phyloP scores from a whole-genome alignment of 2,113 vertebrate genomes.

The Camelus bactrianus region DNA sequence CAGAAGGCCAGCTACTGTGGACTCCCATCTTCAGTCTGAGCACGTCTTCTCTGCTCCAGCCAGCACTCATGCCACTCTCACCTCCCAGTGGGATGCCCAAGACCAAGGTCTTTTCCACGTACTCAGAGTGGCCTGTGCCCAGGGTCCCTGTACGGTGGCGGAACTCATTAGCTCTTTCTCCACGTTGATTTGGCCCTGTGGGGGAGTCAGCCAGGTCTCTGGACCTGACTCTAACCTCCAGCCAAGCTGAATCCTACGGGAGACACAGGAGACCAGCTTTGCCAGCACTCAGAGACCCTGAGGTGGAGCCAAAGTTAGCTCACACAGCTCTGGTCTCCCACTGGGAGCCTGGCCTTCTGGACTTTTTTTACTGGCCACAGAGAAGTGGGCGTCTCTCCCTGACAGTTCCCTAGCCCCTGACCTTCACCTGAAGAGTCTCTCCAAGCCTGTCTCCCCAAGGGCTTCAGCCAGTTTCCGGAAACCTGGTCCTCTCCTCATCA shows the following conservation, averaged over 20 bases:
- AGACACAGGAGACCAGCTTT: not conserved
- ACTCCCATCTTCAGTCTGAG: not conserved
- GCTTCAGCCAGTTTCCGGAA: constrained; percentile 22
- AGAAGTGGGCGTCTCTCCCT: not conserved
- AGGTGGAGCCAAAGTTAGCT: not conserved
- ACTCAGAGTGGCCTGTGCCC: not conserved
- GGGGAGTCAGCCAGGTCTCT: not conserved
- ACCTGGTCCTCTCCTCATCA: not conserved
- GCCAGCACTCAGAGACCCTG: not conserved
- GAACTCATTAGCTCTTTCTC: not conserved
- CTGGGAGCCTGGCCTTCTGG: not conserved
- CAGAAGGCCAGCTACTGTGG: not conserved
- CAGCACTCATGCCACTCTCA: not conserved
- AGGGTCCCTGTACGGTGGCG: not conserved
- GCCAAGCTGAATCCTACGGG: not conserved
- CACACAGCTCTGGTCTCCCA: not conserved
- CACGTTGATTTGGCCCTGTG: not conserved
- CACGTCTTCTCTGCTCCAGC: not conserved
- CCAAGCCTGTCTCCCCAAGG: not conserved
- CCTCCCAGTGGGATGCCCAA: not conserved
- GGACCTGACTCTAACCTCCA: not conserved
- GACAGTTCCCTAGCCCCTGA: not conserved
- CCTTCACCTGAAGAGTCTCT: not conserved
- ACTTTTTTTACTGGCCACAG: not conserved
- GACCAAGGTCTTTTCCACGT: not conserved